Evolutionary conservation across 2,797 vertebrate species (phyloP).

Genomic region (Cryptoblepharus egeriae): DNA sequence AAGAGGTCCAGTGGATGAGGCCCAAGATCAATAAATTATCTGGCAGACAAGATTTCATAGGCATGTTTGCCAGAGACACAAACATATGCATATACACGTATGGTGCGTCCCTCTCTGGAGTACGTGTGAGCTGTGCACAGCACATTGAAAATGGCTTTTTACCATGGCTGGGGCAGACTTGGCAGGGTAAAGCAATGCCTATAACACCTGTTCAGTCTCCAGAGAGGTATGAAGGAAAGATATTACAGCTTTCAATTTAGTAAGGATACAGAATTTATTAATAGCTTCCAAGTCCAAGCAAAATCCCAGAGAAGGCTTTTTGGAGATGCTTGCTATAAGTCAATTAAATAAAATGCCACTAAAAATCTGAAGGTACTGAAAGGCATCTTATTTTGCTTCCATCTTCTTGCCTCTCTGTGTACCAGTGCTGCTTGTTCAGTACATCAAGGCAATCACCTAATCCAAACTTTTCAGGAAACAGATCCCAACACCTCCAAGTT

Average conservation of each 20-base stretch:
- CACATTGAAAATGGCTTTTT: conserved; percentile 9
- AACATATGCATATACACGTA: background rate
- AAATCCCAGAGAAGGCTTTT: background rate
- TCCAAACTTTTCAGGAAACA: background rate
- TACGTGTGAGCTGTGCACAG: conserved; percentile 10
- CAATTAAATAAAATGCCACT: background rate
- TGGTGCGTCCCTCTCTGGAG: background rate
- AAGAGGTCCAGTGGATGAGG: too few species aligned
- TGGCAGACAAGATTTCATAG: conserved; percentile 12
- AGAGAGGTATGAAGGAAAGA: conserved; percentile 1
- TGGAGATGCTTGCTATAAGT: too few species aligned
- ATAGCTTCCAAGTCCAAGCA: background rate
- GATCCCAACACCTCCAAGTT: background rate
- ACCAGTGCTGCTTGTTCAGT: background rate
- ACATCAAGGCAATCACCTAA: background rate
- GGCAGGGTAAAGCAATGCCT: background rate
- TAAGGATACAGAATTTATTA: background rate
- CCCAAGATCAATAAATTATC: conserved; percentile 1
- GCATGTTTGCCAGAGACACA: background rate
- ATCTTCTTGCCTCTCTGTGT: background rate
- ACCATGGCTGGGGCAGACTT: background rate
- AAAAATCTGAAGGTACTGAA: background rate
- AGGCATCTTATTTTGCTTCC: background rate
- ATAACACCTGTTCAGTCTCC: background rate
- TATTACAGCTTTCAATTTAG: background rate